Evolutionary conservation across 1,140 invertebrate species (phyloP).

Genomic region (Platyscapa corneri): DNA sequence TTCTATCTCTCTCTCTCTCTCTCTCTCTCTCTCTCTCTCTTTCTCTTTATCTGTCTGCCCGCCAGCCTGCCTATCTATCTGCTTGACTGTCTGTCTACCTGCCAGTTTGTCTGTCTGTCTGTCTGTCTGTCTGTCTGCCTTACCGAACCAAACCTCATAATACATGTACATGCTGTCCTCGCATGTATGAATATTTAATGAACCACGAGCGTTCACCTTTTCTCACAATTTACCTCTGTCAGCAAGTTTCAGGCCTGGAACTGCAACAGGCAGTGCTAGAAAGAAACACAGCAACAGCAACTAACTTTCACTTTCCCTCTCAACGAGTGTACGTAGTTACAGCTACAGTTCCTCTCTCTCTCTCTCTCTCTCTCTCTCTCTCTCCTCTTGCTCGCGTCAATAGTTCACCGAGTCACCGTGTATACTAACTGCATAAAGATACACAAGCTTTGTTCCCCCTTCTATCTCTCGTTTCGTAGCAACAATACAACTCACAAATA

Average conservation of each 20-base stretch:
- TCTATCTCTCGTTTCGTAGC: background rate
- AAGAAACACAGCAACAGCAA: constrained; percentile 15
- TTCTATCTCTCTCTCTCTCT: background rate
- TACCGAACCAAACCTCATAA: background rate
- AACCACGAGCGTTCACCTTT: constrained; percentile 50
- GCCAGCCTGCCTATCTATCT: too few species aligned
- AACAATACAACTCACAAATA: background rate
- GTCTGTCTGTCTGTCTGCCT: too few species aligned
- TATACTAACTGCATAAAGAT: background rate
- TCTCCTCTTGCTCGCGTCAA: constrained; percentile 28
- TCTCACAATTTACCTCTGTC: constrained; percentile 50
- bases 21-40: background rate
- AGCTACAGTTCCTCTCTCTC: constrained; percentile 33
- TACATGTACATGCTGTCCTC: constrained; percentile 15
- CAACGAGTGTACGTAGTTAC: constrained; percentile 1
- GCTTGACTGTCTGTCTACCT: too few species aligned
- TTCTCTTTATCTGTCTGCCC: too few species aligned
- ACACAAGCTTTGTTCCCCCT: background rate
- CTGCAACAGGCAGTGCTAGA: constrained; percentile 16
- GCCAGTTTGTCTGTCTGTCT: too few species aligned
- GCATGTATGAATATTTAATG: constrained; percentile 40
- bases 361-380: constrained; percentile 38
- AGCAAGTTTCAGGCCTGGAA: constrained; percentile 12
- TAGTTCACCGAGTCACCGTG: constrained; percentile 32
- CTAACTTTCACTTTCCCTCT: constrained; percentile 52